phyloP scores from a whole-genome alignment of 1,140 invertebrate species.

The Pseudomyrmex gracilis region DNA sequence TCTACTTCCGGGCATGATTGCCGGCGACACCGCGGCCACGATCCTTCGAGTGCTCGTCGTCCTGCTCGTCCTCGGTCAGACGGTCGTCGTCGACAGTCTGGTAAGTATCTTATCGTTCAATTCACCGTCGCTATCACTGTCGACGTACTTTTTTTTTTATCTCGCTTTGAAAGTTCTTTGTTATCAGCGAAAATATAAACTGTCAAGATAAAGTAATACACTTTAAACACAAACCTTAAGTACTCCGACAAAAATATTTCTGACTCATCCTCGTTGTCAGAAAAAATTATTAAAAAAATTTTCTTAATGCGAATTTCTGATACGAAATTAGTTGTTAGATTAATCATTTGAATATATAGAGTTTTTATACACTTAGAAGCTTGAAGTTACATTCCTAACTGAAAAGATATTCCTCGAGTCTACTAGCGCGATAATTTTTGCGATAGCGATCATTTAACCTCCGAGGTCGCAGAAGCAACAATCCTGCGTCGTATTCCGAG shows the following conservation, averaged over 20 bases:
- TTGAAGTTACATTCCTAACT: constrained; percentile 25
- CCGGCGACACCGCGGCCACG: constrained; percentile 7
- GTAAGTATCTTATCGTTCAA: constrained; percentile 44
- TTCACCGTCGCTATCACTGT: not conserved
- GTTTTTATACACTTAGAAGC: constrained; percentile 10
- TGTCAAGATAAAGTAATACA: not conserved
- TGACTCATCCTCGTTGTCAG: not conserved
- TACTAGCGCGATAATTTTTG: constrained; percentile 36
- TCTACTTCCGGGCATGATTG: constrained; percentile 61
- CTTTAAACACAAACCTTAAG: not conserved
- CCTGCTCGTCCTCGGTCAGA: constrained; percentile 47
- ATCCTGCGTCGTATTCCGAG: constrained; percentile 22
- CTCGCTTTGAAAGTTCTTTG: not conserved
- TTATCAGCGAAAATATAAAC: not conserved
- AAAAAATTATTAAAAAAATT: not conserved
- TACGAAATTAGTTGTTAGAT: constrained; percentile 5
- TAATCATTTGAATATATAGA: not conserved
- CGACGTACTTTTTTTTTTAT: not conserved
- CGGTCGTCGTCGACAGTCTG: not conserved
- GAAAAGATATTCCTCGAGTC: not conserved
- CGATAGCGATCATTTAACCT: not conserved
- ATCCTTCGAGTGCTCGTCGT: constrained; percentile 56
- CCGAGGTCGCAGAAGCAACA: constrained; percentile 28
- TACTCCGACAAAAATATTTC: not conserved
- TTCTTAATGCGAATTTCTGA: not conserved